A percentile compares a stretch with the other conserved stretches of the same genome.
phyloP scores from a whole-genome alignment of 2,113 vertebrate species.

The Morone chrysops region DNA sequence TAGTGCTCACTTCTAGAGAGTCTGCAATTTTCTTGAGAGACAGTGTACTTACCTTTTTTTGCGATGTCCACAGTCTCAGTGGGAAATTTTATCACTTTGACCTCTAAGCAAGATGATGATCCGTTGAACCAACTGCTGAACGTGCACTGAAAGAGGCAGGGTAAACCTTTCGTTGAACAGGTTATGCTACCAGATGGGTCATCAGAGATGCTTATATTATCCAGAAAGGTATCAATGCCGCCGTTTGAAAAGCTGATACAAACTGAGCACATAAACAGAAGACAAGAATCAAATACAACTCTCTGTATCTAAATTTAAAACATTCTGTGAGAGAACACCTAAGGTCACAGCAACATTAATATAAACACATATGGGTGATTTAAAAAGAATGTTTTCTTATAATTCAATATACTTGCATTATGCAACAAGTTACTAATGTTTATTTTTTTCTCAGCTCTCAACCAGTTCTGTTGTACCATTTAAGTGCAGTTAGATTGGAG shows the following conservation, averaged over 20 bases:
- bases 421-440: too few relatives aligned
- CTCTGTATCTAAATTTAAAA: neutral
- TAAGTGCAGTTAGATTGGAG: too few relatives aligned
- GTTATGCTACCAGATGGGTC: accelerated
- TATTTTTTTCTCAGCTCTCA: too few relatives aligned
- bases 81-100: accelerated
- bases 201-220: accelerated
- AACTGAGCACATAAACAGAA: constrained; percentile 35
- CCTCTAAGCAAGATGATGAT: accelerated
- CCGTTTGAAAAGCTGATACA: constrained; percentile 18
- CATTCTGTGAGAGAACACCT: neutral
- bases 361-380: too few relatives aligned
- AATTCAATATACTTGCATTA: too few relatives aligned
- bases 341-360: too few relatives aligned
- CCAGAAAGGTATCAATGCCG: accelerated
- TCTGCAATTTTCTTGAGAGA: neutral
- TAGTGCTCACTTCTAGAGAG: neutral
- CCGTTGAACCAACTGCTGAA: accelerated
- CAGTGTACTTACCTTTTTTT: neutral
- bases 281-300: neutral
- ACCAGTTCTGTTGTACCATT: too few relatives aligned
- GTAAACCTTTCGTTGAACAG: accelerated
- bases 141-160: neutral
- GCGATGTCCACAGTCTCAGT: accelerated
- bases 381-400: too few relatives aligned